Evolutionary conservation across 2,888 invertebrate genomes (phyloP).

Genomic region (Yponomeuta malinellus): DNA sequence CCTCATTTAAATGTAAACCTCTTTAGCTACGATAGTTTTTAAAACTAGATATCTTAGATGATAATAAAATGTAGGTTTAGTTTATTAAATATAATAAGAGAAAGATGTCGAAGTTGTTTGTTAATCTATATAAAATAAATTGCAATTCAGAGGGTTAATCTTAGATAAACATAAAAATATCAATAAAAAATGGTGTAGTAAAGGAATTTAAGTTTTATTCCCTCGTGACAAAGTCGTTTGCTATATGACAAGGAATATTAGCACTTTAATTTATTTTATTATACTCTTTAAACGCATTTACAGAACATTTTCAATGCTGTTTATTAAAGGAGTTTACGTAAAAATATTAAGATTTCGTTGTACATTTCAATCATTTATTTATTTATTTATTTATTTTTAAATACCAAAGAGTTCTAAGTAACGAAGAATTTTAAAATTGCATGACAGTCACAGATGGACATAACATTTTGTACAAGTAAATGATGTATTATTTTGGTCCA

Average conservation of each 20-base stretch:
- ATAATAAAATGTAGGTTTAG: slow-evolving; percentile 45
- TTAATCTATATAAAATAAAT: slow-evolving; percentile 68
- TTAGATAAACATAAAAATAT: slow-evolving; percentile 54
- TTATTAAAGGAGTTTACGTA: not conserved
- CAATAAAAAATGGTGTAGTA: slow-evolving; percentile 49
- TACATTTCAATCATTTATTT: slow-evolving; percentile 30
- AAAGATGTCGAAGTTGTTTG: slow-evolving; percentile 65
- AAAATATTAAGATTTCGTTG: slow-evolving; percentile 26
- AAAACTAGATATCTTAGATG: slow-evolving; percentile 52
- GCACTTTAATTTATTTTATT: not conserved
- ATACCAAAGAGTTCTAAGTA: slow-evolving; percentile 7
- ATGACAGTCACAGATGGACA: not conserved
- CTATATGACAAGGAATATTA: slow-evolving; percentile 12
- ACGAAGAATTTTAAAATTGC: not conserved
- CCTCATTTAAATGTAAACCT: slow-evolving; percentile 16
- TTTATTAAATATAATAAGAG: slow-evolving; percentile 44
- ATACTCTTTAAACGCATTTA: not conserved
- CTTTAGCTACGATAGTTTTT: slow-evolving; percentile 54
- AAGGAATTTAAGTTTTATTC: slow-evolving; percentile 34
- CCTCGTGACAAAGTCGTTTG: slow-evolving; percentile 44
- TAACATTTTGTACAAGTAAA: not conserved
- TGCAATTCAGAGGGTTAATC: slow-evolving; percentile 73
- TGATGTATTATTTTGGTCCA: not conserved
- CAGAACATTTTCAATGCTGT: slow-evolving; percentile 31
- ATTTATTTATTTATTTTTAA: slow-evolving; percentile 18